phyloP scores from a whole-genome alignment of 2,113 vertebrate species.

The Xenus cinereus region DNA sequence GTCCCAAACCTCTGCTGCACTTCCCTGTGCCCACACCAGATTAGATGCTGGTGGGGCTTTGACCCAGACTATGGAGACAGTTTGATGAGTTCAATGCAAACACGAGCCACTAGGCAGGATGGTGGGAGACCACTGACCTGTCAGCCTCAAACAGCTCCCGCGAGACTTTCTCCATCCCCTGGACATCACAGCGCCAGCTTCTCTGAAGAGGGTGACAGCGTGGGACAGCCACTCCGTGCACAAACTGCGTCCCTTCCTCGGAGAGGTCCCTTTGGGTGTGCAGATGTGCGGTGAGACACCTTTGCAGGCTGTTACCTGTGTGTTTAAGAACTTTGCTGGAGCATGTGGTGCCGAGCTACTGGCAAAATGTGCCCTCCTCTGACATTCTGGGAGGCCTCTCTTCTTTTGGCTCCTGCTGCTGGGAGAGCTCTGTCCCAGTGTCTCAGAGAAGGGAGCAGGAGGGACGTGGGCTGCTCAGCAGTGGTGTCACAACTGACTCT shows the following conservation, averaged over 20 bases:
- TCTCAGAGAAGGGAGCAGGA: not conserved
- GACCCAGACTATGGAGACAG: not conserved
- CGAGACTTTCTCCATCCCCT: not conserved
- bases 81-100: not conserved
- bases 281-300: not conserved
- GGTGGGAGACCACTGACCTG: not conserved
- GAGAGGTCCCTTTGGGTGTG: not conserved
- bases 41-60: not conserved
- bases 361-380: not conserved
- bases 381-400: not conserved
- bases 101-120: accelerated
- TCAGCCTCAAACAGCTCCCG: not conserved
- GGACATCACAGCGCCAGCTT: not conserved
- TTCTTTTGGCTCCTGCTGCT: not conserved
- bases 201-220: not conserved
- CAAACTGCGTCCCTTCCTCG: not conserved
- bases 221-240: not conserved
- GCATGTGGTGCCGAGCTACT: not conserved
- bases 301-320: not conserved
- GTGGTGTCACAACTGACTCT: not conserved
- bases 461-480: not conserved
- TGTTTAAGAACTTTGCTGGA: not conserved
- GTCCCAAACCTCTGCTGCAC: not conserved
- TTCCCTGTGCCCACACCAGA: not conserved
- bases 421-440: not conserved